Conservation (phyloP, 2,797 vertebrate genomes). For the Alauda arvensis region DNA sequence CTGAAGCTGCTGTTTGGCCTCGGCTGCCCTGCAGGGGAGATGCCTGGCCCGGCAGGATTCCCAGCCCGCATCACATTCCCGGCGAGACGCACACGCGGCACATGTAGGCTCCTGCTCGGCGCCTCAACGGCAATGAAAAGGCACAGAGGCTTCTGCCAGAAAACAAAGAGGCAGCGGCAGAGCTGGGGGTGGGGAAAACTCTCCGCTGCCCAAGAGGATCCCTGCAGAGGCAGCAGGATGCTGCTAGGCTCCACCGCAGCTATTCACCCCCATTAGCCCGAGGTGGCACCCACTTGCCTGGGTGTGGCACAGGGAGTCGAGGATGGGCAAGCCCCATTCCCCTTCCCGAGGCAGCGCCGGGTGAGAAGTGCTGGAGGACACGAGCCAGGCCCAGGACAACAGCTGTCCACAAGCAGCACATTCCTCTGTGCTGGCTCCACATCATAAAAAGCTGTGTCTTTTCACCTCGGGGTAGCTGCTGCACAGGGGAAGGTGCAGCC, state of each 20-base stretch:
- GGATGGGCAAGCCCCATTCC: not conserved
- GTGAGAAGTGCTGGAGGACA: not conserved
- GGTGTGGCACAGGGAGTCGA: not conserved
- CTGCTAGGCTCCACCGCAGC: not conserved
- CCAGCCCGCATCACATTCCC: conserved; percentile 18
- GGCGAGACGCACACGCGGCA: conserved; percentile 18
- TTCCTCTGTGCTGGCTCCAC: conserved; percentile 2
- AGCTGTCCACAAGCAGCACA: conserved; percentile 38
- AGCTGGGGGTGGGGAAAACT: conserved; percentile 59
- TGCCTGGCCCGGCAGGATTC: not conserved
- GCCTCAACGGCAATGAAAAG: conserved; percentile 44
- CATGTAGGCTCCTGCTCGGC: conserved; percentile 44
- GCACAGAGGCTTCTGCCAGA: conserved; percentile 54
- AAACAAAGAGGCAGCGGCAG: conserved; percentile 58
- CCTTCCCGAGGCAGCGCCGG: rapidly evolving
- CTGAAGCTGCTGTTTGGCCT: not conserved
- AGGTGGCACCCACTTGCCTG: not conserved
- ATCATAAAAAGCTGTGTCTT: not conserved
- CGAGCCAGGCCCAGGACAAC: conserved; percentile 23
- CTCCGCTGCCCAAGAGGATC: conserved; percentile 57
- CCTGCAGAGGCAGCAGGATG: conserved; percentile 46
- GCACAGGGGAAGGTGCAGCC: not conserved
- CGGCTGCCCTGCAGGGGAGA: not conserved
- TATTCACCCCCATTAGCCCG: not conserved
- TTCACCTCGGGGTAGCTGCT: not conserved